Percentiles rank a stretch among this genome's conserved stretches.
Evolutionary conservation across 2,888 invertebrate genomes (phyloP).

Genomic region (Nezara viridula): DNA sequence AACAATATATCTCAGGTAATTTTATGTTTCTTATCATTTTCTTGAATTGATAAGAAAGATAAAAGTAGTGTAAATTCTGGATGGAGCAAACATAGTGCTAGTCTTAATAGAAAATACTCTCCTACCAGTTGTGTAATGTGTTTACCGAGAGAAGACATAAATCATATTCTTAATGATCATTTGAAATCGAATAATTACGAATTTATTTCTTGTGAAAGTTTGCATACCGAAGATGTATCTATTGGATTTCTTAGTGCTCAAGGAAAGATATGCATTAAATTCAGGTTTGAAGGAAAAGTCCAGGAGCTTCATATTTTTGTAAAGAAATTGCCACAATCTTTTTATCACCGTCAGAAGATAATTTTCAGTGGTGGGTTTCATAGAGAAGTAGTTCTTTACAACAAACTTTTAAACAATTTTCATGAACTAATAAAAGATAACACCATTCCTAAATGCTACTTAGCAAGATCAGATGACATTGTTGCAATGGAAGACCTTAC

Average conservation of each 20-base stretch:
- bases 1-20: background rate
- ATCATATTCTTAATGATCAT: slow-evolving; percentile 20
- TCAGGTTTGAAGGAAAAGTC: background rate
- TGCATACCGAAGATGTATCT: background rate
- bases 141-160: slow-evolving; percentile 8
- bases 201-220: slow-evolving; percentile 43
- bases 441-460: slow-evolving; percentile 45
- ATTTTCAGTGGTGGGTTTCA: slow-evolving; percentile 23
- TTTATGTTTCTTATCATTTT: slow-evolving; percentile 36
- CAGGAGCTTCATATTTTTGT: slow-evolving; percentile 38
- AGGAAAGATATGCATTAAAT: background rate
- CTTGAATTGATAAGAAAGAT: slow-evolving; percentile 41
- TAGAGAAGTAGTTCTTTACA: slow-evolving; percentile 42
- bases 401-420: slow-evolving; percentile 34
- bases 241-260: slow-evolving; percentile 41
- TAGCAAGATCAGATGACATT: slow-evolving; percentile 44
- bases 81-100: slow-evolving; percentile 18
- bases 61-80: slow-evolving; percentile 32
- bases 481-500: slow-evolving; percentile 52
- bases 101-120: slow-evolving; percentile 20
- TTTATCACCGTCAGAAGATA: slow-evolving; percentile 1
- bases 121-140: slow-evolving; percentile 21
- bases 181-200: slow-evolving; percentile 38
- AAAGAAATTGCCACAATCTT: slow-evolving; percentile 26
- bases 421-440: background rate